These are phyloP conservation scores for Phoxinus phoxinus DNA, from an alignment of 2,113 vertebrate genomes.

Conservation along the genomic window DNA sequence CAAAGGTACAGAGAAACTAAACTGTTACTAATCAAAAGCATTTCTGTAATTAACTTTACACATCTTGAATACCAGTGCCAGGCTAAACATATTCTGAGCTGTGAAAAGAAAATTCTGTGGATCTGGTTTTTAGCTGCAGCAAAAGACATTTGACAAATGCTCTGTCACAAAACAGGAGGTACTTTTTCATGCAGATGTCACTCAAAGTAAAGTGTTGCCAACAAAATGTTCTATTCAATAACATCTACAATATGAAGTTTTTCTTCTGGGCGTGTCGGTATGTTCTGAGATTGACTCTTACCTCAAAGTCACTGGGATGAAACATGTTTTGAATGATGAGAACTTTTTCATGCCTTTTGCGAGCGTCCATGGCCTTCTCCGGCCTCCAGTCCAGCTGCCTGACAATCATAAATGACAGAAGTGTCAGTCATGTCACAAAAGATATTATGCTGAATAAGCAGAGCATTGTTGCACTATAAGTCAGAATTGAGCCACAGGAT, in stretches of 20 bases:
- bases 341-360: conserved; percentile 88
- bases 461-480: not conserved
- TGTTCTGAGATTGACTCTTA: not conserved
- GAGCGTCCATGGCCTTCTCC: conserved; percentile 82
- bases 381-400: conserved; percentile 98
- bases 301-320: conserved; percentile 85
- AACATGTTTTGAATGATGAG: conserved; percentile 97
- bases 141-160: not conserved
- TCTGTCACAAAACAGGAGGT: too few relatives aligned
- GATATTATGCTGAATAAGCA: not conserved
- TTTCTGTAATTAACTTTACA: not conserved
- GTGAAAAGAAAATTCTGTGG: not conserved
- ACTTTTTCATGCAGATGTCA: not conserved
- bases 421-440: not conserved
- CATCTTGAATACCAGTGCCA: not conserved
- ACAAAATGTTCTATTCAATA: not conserved
- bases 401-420: conserved; percentile 12
- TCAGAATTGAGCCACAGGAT: not conserved
- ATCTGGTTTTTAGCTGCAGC: not conserved
- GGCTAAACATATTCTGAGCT: not conserved
- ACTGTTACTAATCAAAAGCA: not conserved
- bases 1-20: not conserved
- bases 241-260: not conserved
- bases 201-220: not conserved
- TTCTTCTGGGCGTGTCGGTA: not conserved